Evolutionary conservation across 2,888 invertebrate genomes (phyloP), one percentile per base, ranked within the genome.

Genomic region (Gisinianus flammeolus): DNA sequence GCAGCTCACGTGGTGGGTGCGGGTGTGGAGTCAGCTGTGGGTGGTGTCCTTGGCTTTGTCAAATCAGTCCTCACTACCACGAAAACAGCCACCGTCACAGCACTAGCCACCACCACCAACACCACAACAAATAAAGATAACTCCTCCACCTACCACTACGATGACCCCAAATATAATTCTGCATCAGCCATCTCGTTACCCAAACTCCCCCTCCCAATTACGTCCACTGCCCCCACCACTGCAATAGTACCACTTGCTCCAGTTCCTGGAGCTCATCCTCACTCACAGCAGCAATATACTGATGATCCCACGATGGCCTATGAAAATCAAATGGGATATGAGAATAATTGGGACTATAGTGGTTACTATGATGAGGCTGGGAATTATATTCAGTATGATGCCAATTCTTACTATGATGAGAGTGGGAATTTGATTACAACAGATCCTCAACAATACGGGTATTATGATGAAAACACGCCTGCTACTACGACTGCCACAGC

Each of bases 361-460:
- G 85, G 85, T n/a, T 85, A 84, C 70, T 85, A 85, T 52, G 85
- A 85, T 74, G 85, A 84, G 62, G 66, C 82, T 52, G 85, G 84
- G 22, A 82, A 83, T 68, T 85, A 83, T 72, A 79, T 85, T 58
- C 76, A 81, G 22, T 84, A 84, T 69, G 84, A 85, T 69, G 78
- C 70, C 28, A 79, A 78, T 64, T 80, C 81, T 26, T 85, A 85
- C 79, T 83, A 85, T 44, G 85, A 84, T 66, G 84, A 84, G 72
- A 71, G 71, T 66, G 82, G 81, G 26, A 82, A 82, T 33, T 62
- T 79, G 10, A 75, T 81, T 19, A 31, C 62, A 16, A 26, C 24
- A 35, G 73, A 74, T 74, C 62, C n/a, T 16, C 62, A 72, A 24
- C 35, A 64, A 16, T 64, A 66, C 19, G 56, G 35, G 31, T 56